Conservation (phyloP, 2,113 vertebrate genomes). For the Hemicordylus capensis region DNA sequence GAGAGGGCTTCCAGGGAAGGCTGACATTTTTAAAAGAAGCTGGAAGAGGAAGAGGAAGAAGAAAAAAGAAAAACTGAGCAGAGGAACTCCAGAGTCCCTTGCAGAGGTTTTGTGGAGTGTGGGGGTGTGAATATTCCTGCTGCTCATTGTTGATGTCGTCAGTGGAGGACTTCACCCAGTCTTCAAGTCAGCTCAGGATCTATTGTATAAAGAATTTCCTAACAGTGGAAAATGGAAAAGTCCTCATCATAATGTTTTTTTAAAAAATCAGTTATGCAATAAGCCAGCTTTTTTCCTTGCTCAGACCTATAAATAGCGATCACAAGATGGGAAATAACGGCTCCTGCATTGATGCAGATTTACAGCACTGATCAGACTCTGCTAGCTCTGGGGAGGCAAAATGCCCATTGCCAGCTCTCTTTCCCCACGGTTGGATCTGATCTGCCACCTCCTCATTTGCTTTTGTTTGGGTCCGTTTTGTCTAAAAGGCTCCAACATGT, state of each 20-base stretch:
- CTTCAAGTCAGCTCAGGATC: background rate
- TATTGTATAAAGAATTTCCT: background rate
- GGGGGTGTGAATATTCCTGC: background rate
- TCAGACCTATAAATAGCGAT: background rate
- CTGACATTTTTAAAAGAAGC: too few relatives aligned
- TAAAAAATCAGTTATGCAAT: background rate
- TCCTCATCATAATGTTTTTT: background rate
- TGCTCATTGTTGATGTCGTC: background rate
- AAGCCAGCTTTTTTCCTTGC: background rate
- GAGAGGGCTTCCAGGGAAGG: background rate
- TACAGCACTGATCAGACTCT: background rate
- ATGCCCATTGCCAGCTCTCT: too few relatives aligned
- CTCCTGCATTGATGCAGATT: background rate
- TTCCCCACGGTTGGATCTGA: background rate
- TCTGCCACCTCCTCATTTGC: background rate
- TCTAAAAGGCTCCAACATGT: background rate
- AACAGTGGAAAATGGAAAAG: background rate
- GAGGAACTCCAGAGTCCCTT: background rate
- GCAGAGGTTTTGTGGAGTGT: background rate
- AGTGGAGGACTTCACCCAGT: fast-evolving
- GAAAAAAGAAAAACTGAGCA: background rate
- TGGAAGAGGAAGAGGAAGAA: too few relatives aligned
- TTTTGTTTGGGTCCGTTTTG: background rate
- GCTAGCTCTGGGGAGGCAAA: background rate
- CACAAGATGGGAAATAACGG: background rate